Conservation (phyloP, 1,140 invertebrate species). For the Stenopsyche tienmushanensis region DNA sequence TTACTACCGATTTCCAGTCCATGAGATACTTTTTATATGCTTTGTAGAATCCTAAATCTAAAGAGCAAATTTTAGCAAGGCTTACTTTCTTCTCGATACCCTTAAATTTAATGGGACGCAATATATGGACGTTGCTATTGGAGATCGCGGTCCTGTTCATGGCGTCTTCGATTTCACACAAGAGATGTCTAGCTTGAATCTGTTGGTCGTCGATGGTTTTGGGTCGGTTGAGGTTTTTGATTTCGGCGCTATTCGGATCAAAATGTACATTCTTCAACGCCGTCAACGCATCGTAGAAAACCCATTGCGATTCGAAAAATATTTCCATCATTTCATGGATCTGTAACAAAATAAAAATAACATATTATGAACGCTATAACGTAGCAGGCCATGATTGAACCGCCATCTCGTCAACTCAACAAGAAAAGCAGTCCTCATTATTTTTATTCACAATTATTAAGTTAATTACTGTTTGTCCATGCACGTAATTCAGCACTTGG, state of each 20-base stretch:
- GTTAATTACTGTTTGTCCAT: conserved; percentile 33
- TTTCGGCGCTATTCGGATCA: conserved; percentile 1
- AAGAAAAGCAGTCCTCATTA: conserved; percentile 12
- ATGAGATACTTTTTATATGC: background rate
- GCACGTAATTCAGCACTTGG: conserved; percentile 22
- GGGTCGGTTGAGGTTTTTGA: background rate
- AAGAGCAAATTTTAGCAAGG: background rate
- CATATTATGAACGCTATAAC: background rate
- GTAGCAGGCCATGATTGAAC: background rate
- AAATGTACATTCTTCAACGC: conserved; percentile 2
- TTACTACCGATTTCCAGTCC: too few relatives aligned
- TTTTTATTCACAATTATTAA: conserved; percentile 34
- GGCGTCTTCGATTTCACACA: conserved; percentile 21
- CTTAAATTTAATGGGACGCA: background rate
- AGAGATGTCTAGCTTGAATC: background rate
- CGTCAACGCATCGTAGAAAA: conserved; percentile 17
- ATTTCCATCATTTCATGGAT: conserved; percentile 9
- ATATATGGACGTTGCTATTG: background rate
- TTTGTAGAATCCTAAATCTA: background rate
- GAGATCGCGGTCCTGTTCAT: background rate
- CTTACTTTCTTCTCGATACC: background rate
- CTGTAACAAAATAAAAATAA: conserved; percentile 31
- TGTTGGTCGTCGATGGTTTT: background rate
- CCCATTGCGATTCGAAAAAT: background rate
- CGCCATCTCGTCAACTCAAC: background rate